These are phyloP conservation scores for Nibea albiflora DNA, from an alignment of 2,113 vertebrate species.

Conservation along the genomic window DNA sequence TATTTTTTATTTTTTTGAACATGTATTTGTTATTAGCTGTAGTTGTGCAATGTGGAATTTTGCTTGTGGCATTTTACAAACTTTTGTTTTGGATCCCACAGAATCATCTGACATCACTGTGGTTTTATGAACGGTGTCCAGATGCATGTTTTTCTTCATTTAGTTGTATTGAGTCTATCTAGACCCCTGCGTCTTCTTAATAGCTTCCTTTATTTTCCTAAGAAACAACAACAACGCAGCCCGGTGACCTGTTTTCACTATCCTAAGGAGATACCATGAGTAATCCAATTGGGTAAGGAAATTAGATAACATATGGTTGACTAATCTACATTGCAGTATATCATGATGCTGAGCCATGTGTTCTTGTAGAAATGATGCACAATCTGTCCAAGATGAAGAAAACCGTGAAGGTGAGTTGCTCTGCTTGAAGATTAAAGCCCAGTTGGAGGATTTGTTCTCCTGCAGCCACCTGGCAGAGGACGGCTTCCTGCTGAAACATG, in stretches of 20 bases:
- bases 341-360: constrained; percentile 18
- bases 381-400: constrained; percentile 15
- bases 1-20: not conserved
- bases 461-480: constrained; percentile 64
- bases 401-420: constrained; percentile 24
- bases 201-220: not conserved
- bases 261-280: constrained; percentile 39
- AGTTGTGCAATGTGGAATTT: constrained; percentile 36
- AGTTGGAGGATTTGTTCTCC: constrained; percentile 63
- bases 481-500: constrained; percentile 67
- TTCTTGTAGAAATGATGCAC: constrained; percentile 29
- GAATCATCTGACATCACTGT: constrained; percentile 27
- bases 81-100: constrained; percentile 46
- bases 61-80: constrained; percentile 57
- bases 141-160: constrained; percentile 7
- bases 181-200: not conserved
- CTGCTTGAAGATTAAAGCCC: constrained; percentile 47
- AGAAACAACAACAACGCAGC: constrained; percentile 10
- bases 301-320: constrained; percentile 16
- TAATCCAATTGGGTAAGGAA: constrained; percentile 46
- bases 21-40: not conserved
- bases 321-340: not conserved
- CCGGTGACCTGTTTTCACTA: not conserved
- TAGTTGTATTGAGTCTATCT: not conserved
- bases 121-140: constrained; percentile 9